phyloP scores from a whole-genome alignment of 2,113 vertebrate species.

The Cyanoderma ruficeps region DNA sequence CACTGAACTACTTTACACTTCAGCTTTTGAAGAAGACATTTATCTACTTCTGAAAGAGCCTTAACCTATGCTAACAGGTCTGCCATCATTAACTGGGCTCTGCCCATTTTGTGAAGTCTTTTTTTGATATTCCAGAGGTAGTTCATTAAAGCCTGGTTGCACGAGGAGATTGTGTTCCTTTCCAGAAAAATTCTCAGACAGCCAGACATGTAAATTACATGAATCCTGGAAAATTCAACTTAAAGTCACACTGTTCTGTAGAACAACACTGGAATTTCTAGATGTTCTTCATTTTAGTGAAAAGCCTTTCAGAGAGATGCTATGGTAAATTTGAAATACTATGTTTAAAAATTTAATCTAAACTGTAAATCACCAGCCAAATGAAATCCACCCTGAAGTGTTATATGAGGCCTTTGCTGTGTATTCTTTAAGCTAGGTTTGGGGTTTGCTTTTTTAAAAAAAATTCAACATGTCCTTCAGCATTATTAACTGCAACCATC shows the following conservation, averaged over 20 bases:
- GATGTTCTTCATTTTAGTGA: not conserved
- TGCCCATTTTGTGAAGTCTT: not conserved
- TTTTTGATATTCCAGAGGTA: not conserved
- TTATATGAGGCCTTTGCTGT: not conserved
- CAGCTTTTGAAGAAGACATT: not conserved
- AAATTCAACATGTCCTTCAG: not conserved
- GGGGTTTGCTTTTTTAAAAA: too few relatives aligned
- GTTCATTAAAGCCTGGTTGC: not conserved
- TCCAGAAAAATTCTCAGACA: not conserved
- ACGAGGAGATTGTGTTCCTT: not conserved
- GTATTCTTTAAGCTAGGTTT: not conserved
- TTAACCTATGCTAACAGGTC: not conserved
- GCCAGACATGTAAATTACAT: not conserved
- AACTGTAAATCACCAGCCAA: not conserved
- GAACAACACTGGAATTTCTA: not conserved
- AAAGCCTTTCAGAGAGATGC: not conserved
- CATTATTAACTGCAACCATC: conserved; percentile 18
- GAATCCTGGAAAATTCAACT: not conserved
- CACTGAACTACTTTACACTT: not conserved
- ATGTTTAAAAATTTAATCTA: not conserved
- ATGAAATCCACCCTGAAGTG: not conserved
- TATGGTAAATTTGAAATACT: not conserved
- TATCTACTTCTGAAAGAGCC: not conserved
- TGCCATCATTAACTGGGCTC: accelerated
- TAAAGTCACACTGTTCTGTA: not conserved